These are phyloP conservation scores for Gymnorhina tibicen DNA, from an alignment of 2,113 vertebrate genomes.

Conservation along the genomic window DNA sequence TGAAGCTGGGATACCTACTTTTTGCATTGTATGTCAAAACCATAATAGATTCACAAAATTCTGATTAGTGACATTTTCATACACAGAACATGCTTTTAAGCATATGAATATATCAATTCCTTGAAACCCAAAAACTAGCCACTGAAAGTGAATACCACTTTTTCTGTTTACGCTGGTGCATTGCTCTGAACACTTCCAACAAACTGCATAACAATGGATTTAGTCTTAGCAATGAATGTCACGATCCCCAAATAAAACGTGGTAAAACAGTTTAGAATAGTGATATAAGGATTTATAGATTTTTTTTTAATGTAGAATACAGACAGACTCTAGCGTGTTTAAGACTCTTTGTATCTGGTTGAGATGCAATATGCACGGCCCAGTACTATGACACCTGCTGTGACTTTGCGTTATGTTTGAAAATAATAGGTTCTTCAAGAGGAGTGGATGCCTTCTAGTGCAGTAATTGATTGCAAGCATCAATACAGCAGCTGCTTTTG, in stretches of 20 bases:
- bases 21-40: background rate
- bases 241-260: conserved; percentile 24
- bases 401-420: conserved; percentile 61
- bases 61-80: background rate
- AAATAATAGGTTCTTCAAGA: conserved; percentile 65
- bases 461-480: conserved; percentile 60
- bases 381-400: conserved; percentile 40
- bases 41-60: background rate
- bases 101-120: background rate
- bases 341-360: conserved; percentile 21
- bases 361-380: background rate
- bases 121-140: background rate
- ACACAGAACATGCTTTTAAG: background rate
- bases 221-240: conserved; percentile 45
- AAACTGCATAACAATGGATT: conserved; percentile 45
- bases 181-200: conserved; percentile 13
- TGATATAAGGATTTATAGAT: background rate
- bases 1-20: background rate
- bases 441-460: conserved; percentile 3
- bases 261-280: background rate
- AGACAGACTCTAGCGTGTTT: background rate
- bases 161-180: background rate
- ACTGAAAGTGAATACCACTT: conserved; percentile 18
- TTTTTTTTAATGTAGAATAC: background rate
- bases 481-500: conserved; percentile 36